A percentile compares a stretch with the other conserved stretches of the same genome.
Evolutionary conservation across 2,113 vertebrate genomes (phyloP).

Genomic region (Polyodon spathula): DNA sequence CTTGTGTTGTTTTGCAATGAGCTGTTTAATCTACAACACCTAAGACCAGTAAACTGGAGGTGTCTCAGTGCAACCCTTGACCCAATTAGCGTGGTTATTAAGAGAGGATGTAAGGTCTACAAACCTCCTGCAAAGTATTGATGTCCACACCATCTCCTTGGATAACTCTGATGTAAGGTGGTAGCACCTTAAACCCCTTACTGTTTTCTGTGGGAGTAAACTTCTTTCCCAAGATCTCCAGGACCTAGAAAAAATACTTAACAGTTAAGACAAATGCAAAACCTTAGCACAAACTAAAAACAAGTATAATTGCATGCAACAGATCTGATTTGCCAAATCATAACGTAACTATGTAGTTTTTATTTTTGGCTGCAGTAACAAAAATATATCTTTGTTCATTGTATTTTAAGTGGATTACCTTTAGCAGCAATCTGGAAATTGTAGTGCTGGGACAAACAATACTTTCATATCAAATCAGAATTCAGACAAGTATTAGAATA

Average conservation of each 20-base stretch:
- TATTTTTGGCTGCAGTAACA: too few species aligned
- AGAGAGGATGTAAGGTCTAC: not conserved
- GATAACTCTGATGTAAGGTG: conserved; percentile 91
- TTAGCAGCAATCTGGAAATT: too few species aligned
- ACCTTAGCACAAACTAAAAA: conserved; percentile 8
- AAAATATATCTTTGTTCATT: too few species aligned
- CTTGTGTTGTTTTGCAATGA: too few species aligned
- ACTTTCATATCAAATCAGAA: too few species aligned
- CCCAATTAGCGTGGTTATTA: not conserved
- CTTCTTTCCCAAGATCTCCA: conserved; percentile 93
- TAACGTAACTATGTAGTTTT: too few species aligned
- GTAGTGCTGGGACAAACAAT: too few species aligned
- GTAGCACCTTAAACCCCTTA: conserved; percentile 85
- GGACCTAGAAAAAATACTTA: conserved; percentile 56
- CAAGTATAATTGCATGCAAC: conserved; percentile 8
- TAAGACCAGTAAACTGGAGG: too few species aligned
- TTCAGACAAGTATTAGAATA: too few species aligned
- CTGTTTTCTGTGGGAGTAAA: conserved; percentile 75
- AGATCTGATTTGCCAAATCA: too few species aligned
- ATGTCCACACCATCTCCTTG: conserved; percentile 97
- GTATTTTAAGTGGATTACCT: too few species aligned
- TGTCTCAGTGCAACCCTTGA: not conserved
- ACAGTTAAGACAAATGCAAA: conserved; percentile 20
- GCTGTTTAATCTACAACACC: too few species aligned
- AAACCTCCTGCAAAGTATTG: conserved; percentile 91